Conservation (phyloP, 2,113 vertebrate species). For the Microtus pennsylvanicus region DNA sequence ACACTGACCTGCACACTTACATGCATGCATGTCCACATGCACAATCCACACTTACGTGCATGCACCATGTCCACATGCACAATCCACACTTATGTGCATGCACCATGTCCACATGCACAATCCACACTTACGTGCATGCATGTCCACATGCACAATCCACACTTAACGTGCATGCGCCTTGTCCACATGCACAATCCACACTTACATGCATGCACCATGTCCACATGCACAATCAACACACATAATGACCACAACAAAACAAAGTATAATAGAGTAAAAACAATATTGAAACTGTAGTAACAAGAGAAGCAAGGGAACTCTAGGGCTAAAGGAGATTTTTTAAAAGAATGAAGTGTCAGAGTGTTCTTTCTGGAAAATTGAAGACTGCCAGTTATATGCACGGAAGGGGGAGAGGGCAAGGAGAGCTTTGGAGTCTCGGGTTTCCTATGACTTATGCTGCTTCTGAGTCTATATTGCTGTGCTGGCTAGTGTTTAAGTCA, state of each 20-base stretch:
- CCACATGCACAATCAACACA: neutral
- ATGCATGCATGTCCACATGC: neutral
- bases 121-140: neutral
- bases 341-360: neutral
- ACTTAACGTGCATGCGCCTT: neutral
- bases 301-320: neutral
- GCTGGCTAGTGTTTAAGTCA: too few species aligned
- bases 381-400: neutral
- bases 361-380: neutral
- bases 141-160: too few species aligned
- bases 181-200: too few species aligned
- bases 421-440: neutral
- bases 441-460: neutral
- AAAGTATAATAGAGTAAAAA: neutral
- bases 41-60: neutral
- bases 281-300: neutral
- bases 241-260: neutral
- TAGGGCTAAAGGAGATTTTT: neutral
- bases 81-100: too few species aligned
- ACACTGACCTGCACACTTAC: neutral
- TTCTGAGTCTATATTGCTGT: too few species aligned
- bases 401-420: neutral
- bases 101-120: too few species aligned
- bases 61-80: too few species aligned
- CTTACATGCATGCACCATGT: too few species aligned